Evolutionary conservation across 2,888 invertebrate species (phyloP).

Genomic region (Parochlus steinenii): DNA sequence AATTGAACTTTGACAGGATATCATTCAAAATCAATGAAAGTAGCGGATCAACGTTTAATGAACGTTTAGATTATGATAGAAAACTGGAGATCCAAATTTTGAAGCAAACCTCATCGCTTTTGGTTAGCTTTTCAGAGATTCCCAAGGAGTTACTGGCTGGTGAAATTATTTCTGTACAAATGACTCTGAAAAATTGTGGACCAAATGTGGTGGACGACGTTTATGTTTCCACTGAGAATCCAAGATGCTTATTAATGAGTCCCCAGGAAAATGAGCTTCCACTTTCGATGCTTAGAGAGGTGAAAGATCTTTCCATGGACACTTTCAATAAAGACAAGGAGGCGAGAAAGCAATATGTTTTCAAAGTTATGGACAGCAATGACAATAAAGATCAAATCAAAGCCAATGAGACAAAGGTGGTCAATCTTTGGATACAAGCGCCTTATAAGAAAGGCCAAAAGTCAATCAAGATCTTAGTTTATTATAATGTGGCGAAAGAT

Average conservation of each 20-base stretch:
- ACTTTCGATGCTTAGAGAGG: slow-evolving; percentile 23
- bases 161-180: slow-evolving; percentile 45
- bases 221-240: slow-evolving; percentile 35
- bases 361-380: slow-evolving; percentile 21
- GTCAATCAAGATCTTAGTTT: slow-evolving; percentile 50
- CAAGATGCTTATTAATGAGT: slow-evolving; percentile 26
- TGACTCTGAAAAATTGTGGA: slow-evolving; percentile 47
- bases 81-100: slow-evolving; percentile 59
- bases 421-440: slow-evolving; percentile 48
- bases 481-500: slow-evolving; percentile 40
- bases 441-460: slow-evolving; percentile 45
- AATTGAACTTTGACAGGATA: slow-evolving; percentile 22
- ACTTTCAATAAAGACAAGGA: slow-evolving; percentile 29
- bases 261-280: slow-evolving; percentile 24
- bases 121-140: slow-evolving; percentile 49
- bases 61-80: slow-evolving; percentile 34
- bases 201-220: slow-evolving; percentile 40
- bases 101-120: slow-evolving; percentile 64
- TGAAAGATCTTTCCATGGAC: slow-evolving; percentile 26
- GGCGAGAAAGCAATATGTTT: slow-evolving; percentile 27
- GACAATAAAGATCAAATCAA: slow-evolving; percentile 18
- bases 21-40: slow-evolving; percentile 22
- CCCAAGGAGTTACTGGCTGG: slow-evolving; percentile 50
- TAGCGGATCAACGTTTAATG: slow-evolving; percentile 17
- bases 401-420: slow-evolving; percentile 24